Conservation (phyloP, 2,888 invertebrate genomes). For the Synanthedon vespiformis region DNA sequence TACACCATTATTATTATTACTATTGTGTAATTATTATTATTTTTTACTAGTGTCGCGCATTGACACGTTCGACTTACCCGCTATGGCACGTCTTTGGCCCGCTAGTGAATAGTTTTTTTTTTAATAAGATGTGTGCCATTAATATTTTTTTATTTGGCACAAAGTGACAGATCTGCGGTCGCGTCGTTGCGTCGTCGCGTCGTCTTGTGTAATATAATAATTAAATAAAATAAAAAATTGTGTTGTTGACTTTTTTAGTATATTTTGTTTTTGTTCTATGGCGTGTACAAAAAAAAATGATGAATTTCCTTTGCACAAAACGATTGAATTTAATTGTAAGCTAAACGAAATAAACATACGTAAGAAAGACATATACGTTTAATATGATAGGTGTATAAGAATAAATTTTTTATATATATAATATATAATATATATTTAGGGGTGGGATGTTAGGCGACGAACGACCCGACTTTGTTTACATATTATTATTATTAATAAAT, state of each 20-base stretch:
- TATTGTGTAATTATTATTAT: background rate
- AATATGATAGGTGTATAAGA: slow-evolving; percentile 57
- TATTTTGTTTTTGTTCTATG: background rate
- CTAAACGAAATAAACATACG: slow-evolving; percentile 65
- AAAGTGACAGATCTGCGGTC: background rate
- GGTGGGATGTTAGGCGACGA: slow-evolving; percentile 5
- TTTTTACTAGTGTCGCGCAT: slow-evolving; percentile 18
- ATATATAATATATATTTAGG: slow-evolving; percentile 23
- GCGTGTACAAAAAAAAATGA: slow-evolving; percentile 54
- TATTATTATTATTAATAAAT: no score
- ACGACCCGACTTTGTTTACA: no score
- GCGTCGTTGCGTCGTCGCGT: slow-evolving; percentile 7
- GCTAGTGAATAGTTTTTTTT: slow-evolving; percentile 42
- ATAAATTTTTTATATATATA: slow-evolving; percentile 37
- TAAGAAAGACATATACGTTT: slow-evolving; percentile 70
- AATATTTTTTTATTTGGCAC: background rate
- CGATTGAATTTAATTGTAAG: slow-evolving; percentile 35
- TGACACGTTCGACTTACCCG: slow-evolving; percentile 50
- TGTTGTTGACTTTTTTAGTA: slow-evolving; percentile 9
- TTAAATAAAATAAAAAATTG: background rate
- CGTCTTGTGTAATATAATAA: slow-evolving; percentile 7
- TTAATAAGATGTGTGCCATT: slow-evolving; percentile 16
- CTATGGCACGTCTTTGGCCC: slow-evolving; percentile 49
- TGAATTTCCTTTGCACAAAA: slow-evolving; percentile 5
- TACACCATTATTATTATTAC: slow-evolving; percentile 12